A percentile compares a stretch with the other conserved stretches of the same genome.
These are phyloP conservation scores for Hydroisotoma schaefferi DNA, from an alignment of 2,888 invertebrate genomes.

Conservation along the genomic window DNA sequence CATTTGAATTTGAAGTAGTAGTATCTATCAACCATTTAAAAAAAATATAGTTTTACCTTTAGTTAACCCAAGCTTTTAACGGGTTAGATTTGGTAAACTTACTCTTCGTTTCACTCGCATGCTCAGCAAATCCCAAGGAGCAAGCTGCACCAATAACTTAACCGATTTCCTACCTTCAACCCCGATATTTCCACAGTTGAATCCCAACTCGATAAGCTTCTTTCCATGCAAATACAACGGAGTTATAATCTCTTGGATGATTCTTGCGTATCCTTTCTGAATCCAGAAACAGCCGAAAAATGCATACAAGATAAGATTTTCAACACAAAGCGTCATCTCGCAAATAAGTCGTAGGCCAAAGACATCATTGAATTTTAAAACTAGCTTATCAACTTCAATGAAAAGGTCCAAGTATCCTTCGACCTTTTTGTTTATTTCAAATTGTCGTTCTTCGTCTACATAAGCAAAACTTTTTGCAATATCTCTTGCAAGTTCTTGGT, in stretches of 20 bases:
- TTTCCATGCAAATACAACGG: constrained; percentile 14
- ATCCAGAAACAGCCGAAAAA: constrained; percentile 27
- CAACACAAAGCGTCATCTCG: constrained; percentile 14
- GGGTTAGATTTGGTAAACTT: background rate
- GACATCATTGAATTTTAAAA: constrained; percentile 12
- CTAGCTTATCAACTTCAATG: constrained; percentile 7
- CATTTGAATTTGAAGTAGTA: constrained; percentile 21
- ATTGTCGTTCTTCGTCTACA: background rate
- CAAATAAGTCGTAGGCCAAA: constrained; percentile 20
- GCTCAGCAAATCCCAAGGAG: constrained; percentile 12
- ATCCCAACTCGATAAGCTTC: constrained; percentile 21
- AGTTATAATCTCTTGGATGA: constrained; percentile 9
- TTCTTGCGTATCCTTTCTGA: background rate
- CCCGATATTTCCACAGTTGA: constrained; percentile 16
- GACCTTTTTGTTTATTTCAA: background rate
- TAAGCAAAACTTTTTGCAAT: background rate
- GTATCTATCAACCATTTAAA: constrained; percentile 18
- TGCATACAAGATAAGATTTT: constrained; percentile 15
- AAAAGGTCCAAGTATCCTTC: constrained; percentile 17
- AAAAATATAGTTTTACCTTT: background rate
- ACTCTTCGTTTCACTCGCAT: constrained; percentile 10
- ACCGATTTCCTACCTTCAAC: constrained; percentile 9
- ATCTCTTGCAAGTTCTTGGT: constrained; percentile 1
- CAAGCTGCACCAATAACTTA: constrained; percentile 9
- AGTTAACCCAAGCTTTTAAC: background rate